Evolutionary conservation across 2,797 vertebrate species (phyloP).

Genomic region (Myiotriccus ornatus): DNA sequence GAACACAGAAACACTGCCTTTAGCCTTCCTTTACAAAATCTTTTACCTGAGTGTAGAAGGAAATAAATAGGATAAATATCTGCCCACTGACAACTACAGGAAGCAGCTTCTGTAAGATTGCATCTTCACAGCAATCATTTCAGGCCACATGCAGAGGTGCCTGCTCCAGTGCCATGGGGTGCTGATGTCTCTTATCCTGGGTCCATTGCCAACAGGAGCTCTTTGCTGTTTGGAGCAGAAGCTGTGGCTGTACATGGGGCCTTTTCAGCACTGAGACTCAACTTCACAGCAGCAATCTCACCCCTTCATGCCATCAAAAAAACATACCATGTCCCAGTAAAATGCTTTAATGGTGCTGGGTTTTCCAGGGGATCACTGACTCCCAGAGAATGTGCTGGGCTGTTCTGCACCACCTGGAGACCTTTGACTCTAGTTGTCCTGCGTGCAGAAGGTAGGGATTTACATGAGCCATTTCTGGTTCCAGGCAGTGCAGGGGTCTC

Average conservation of each 20-base stretch:
- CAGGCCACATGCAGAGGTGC: not conserved
- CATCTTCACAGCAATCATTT: not conserved
- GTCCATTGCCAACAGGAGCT: accelerated
- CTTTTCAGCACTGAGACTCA: too few species aligned
- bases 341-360: not conserved
- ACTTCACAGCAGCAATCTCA: too few species aligned
- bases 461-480: not conserved
- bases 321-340: too few species aligned
- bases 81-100: not conserved
- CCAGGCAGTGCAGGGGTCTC: accelerated
- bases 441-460: not conserved
- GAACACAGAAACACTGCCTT: not conserved
- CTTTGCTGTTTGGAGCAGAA: too few species aligned
- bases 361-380: not conserved
- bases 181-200: not conserved
- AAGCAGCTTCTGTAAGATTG: not conserved
- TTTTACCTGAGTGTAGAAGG: accelerated
- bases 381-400: not conserved
- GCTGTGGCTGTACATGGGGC: too few species aligned
- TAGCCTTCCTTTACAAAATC: not conserved
- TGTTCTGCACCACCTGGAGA: not conserved
- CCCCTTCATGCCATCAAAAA: too few species aligned
- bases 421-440: not conserved
- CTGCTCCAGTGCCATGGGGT: accelerated
- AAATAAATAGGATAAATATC: not conserved